Evolutionary conservation across 2,113 vertebrate genomes (phyloP), one percentile per base, ranked within the genome.

Genomic region (Melozone crissalis): DNA sequence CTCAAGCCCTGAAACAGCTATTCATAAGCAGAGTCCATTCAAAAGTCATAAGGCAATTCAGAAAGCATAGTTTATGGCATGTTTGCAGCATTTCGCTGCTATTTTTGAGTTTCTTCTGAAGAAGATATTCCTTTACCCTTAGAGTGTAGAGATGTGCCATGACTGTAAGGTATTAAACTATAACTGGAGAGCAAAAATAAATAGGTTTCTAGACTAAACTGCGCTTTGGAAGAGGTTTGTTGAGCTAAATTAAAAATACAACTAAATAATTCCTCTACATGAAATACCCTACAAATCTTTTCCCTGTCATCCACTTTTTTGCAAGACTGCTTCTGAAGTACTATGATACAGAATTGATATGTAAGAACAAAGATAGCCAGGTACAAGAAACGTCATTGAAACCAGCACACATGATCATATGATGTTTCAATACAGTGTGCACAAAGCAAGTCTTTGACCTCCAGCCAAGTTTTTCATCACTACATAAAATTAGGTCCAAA

Each of bases 261-360:
- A 49, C 26, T 33, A 43, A 62, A 33, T 57, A 43, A 71, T 37
- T 49, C 31, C 41, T 69, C 55, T 31, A 1, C 1, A 1, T 44
- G 43, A 77, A 84, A 44, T 33, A 63, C 15, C 18, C 31, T 47
- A 31, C 98, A 97, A 98, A 98, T 98, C 95, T 99, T 99, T 95
- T 99, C 96, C 98, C 99, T 98, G 72, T 98, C 98, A 46, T 99
- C 98, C 98, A 99, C 33, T 99, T 97, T 99, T 99, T 81, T 99
- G 98, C 71, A 99, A 97, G 79, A 99, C 98, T 73, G 98, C 98
- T 97, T 99, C 99, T 81, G 98, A 98, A 81, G 98, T 99, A 94
- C 99, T 99, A 71, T 77, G 33, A 79, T 19, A 75, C 51, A 91
- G 71, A 75, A 10, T 15, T 59, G 46, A 37, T 20, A 27, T 21